Evolutionary conservation across 1,140 invertebrate genomes (phyloP), one percentile per base, ranked within the genome.

Genomic region (Bactericera cockerelli): DNA sequence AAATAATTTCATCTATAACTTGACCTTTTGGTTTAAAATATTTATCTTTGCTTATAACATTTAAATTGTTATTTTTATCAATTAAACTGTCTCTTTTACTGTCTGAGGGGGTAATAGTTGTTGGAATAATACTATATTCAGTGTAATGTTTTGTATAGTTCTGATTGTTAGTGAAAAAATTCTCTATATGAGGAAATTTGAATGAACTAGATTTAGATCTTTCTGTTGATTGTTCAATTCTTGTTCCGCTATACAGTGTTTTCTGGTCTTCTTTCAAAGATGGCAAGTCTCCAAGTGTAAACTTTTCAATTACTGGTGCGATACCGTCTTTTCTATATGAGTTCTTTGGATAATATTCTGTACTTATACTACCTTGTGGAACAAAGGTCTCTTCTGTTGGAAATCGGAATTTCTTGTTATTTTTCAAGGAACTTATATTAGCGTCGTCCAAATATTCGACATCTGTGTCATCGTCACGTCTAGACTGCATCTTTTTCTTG

Each of bases 1-100:
- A 49, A 49, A 19, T 8, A 6, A 19, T 16, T 49, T 49, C 42
- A 49, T 22, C 19, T 49, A 49, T 49, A 19, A 49, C 42, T 16
- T 49, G 42, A 49, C 42, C 42, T 49, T 49, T 49, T 16, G 42
- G 42, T 49, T 22, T 49, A n/a, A 49, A 49, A 4, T 6, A 49
- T 49, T 49, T 49, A 22, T 49, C 42, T 49, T 49, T 49, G 28
- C 13, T 31, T 31, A 6, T 31, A 31, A 31, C 4, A 31, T 6
- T 31, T 6, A 31, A 31, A 4, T 31, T 31, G 28, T 31, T 31
- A 31, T 31, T 31, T 31, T 31, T 13, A 31, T 6, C 28, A 13
- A 6, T 31, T 13, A 6, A 6, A 31, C 13, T 31, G 28, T 31
- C 13, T 31, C 4, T 31, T 6, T 31, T 6, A 31, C 4, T 31